These are phyloP conservation scores for Acanthiza pusilla DNA, from an alignment of 2,797 vertebrate species.

Conservation along the genomic window DNA sequence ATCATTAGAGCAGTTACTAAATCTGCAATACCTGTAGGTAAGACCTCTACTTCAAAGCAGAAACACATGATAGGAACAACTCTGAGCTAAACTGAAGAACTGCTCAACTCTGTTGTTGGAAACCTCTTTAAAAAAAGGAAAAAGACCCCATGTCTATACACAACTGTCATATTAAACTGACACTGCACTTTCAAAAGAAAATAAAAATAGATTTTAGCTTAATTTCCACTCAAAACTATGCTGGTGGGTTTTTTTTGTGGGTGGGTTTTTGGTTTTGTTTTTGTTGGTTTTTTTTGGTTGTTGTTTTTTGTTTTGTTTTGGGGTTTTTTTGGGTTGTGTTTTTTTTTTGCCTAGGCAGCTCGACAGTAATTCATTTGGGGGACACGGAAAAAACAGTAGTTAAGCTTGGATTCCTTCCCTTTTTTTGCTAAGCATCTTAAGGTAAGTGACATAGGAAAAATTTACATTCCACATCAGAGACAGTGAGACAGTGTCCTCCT, in stretches of 20 bases:
- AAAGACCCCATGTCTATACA: not conserved
- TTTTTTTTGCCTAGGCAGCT: not conserved
- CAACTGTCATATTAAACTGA: not conserved
- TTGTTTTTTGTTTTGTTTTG: not conserved
- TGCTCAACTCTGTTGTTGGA: not conserved
- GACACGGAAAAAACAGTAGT: not conserved
- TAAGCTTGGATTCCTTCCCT: not conserved
- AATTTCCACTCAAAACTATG: not conserved
- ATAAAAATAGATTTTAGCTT: not conserved
- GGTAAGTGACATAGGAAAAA: not conserved
- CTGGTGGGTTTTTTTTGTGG: too few relatives aligned
- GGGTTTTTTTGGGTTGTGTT: not conserved
- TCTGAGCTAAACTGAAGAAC: not conserved
- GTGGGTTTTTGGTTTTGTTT: not conserved
- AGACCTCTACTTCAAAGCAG: not conserved
- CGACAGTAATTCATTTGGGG: not conserved
- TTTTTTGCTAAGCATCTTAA: not conserved
- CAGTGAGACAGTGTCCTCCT: not conserved
- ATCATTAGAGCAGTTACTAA: not conserved
- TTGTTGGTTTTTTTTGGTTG: too few relatives aligned
- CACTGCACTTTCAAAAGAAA: not conserved
- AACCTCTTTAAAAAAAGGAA: not conserved
- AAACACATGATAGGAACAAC: not conserved
- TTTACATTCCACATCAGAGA: not conserved
- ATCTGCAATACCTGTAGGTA: not conserved